phyloP scores from a whole-genome alignment of 1,140 invertebrate genomes.

The Drosophila seguyi region DNA sequence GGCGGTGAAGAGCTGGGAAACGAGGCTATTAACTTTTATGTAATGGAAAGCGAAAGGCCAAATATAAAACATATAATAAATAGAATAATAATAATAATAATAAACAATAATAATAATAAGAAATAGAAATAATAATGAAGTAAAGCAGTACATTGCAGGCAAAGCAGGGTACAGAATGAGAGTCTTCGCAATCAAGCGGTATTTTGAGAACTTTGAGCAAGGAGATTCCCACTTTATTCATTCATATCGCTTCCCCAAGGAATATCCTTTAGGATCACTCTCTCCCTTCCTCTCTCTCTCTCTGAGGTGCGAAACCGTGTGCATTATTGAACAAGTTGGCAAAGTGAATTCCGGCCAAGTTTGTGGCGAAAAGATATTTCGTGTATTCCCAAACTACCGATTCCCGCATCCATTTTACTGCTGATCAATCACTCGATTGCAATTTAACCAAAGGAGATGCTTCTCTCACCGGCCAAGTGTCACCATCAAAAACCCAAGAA shows the following conservation, averaged over 20 bases:
- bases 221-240: not conserved
- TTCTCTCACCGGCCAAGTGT: slow-evolving; percentile 17
- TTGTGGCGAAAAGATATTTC: slow-evolving; percentile 35
- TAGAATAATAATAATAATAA: too few relatives aligned
- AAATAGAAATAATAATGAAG: too few relatives aligned
- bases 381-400: slow-evolving; percentile 46
- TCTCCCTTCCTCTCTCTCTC: not conserved
- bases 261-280: not conserved
- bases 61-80: not conserved
- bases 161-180: too few relatives aligned
- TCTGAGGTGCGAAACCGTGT: not conserved
- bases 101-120: not conserved
- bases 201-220: not conserved
- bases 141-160: not conserved
- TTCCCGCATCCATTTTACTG: slow-evolving; percentile 39
- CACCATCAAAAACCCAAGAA: slow-evolving; percentile 33
- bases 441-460: slow-evolving; percentile 14
- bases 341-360: slow-evolving; percentile 20
- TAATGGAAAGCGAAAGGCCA: not conserved
- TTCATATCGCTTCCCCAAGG: not conserved
- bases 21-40: not conserved
- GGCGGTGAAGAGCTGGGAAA: not conserved
- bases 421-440: slow-evolving; percentile 48
- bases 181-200: not conserved
- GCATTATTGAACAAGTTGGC: slow-evolving; percentile 24